A percentile compares a stretch with the other conserved stretches of the same genome.
Conservation (phyloP, 2,797 vertebrate species). For the Hoplostethus atlanticus region DNA sequence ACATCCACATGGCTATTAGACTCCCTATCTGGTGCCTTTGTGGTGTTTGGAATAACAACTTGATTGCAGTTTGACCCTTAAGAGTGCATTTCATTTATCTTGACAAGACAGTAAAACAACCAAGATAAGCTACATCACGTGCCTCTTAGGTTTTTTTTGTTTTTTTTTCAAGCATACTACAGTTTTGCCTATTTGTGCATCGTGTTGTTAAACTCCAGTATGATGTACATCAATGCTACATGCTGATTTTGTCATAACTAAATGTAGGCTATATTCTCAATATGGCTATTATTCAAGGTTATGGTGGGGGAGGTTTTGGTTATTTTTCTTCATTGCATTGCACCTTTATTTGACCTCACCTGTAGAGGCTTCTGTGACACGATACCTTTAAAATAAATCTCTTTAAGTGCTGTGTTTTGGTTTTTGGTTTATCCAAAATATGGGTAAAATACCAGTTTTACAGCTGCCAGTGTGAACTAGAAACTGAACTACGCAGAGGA, state of each 20-base stretch:
- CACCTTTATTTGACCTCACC: neutral
- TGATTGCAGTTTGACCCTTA: neutral
- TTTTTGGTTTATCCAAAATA: constrained; percentile 20
- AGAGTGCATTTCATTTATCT: too few relatives aligned
- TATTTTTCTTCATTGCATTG: neutral
- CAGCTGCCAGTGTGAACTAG: neutral
- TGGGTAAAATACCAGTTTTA: constrained; percentile 8
- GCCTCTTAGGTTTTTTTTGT: neutral
- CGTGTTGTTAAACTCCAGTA: neutral
- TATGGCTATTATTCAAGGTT: neutral
- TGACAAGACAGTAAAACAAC: too few relatives aligned
- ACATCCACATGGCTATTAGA: neutral
- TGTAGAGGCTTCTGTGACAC: too few relatives aligned
- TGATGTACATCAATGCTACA: neutral
- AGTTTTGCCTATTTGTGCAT: neutral
- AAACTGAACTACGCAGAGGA: constrained; percentile 10
- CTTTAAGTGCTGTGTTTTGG: neutral
- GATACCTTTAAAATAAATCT: too few relatives aligned
- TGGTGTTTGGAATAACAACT: neutral
- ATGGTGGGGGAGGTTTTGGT: neutral
- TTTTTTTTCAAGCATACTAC: neutral
- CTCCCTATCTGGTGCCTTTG: too few relatives aligned
- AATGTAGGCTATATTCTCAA: neutral
- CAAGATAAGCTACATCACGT: too few relatives aligned
- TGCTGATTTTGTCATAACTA: neutral